These are phyloP conservation scores for Austrolebias charrua DNA, from an alignment of 2,797 vertebrate species.

Conservation along the genomic window DNA sequence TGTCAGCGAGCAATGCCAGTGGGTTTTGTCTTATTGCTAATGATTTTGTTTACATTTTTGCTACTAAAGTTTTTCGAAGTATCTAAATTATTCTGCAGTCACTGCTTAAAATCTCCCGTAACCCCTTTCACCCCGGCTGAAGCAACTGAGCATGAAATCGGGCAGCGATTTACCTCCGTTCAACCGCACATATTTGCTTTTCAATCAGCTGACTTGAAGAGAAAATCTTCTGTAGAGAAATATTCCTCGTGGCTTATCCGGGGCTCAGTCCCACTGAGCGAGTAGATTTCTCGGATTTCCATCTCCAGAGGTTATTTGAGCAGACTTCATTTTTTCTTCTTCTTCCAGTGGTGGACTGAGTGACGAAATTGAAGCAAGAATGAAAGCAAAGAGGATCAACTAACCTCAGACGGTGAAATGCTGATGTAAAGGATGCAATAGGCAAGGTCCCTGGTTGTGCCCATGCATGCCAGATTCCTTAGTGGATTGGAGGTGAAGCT, in stretches of 20 bases:
- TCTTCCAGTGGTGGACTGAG: conserved; percentile 34
- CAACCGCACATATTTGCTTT: conserved; percentile 40
- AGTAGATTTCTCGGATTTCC: conserved; percentile 48
- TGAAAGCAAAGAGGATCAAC: conserved; percentile 62
- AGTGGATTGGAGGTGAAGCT: conserved; percentile 71
- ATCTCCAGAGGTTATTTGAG: conserved; percentile 48
- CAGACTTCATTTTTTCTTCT: conserved; percentile 18
- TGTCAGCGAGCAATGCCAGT: conserved; percentile 10
- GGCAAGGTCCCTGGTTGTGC: conserved; percentile 75
- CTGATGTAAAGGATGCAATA: conserved; percentile 78
- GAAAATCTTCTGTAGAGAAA: conserved; percentile 39
- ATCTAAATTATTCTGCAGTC: conserved; percentile 28
- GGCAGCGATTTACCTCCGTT: conserved; percentile 41
- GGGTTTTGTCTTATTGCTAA: not conserved
- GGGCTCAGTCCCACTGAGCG: conserved; percentile 39
- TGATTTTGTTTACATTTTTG: not conserved
- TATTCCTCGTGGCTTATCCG: conserved; percentile 44
- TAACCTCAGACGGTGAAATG: conserved; percentile 86
- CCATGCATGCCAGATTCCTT: conserved; percentile 78
- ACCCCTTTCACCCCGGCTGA: conserved; percentile 24
- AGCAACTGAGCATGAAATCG: conserved; percentile 20
- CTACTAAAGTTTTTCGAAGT: conserved; percentile 58
- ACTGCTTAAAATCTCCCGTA: conserved; percentile 7
- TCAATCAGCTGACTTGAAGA: conserved; percentile 38
- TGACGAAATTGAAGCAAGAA: conserved; percentile 57